Evolutionary conservation across 2,888 invertebrate genomes (phyloP).

Genomic region (Lycia hirtaria): DNA sequence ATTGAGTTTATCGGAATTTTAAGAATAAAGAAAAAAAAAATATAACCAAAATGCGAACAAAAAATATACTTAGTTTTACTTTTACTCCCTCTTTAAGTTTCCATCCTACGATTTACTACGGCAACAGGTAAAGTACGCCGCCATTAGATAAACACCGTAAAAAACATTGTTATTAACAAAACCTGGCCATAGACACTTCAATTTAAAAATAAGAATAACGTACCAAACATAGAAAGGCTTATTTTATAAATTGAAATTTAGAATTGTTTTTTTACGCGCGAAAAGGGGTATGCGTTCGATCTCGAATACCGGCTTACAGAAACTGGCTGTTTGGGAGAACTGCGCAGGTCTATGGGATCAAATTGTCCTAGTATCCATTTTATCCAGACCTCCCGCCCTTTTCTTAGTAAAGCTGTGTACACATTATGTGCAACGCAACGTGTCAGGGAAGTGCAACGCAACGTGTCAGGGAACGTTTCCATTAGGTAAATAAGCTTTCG

Average conservation of each 20-base stretch:
- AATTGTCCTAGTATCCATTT: slow-evolving; percentile 57
- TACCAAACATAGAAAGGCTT: slow-evolving; percentile 1
- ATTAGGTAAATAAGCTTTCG: too few species aligned
- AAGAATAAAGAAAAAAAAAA: too few species aligned
- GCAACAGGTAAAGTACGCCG: slow-evolving; percentile 26
- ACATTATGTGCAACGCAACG: background rate
- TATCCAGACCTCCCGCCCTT: slow-evolving; percentile 46
- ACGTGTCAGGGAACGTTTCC: too few species aligned
- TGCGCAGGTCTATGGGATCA: slow-evolving; percentile 69
- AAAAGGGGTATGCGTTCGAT: slow-evolving; percentile 52
- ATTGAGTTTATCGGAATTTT: background rate
- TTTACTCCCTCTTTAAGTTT: slow-evolving; percentile 14
- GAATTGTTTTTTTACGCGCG: slow-evolving; percentile 10
- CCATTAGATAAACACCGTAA: slow-evolving; percentile 21
- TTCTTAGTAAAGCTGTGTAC: background rate
- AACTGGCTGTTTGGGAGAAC: slow-evolving; percentile 55
- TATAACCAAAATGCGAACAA: too few species aligned
- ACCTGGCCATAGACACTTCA: slow-evolving; percentile 28
- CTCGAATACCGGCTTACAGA: slow-evolving; percentile 52
- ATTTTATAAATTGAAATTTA: slow-evolving; percentile 6
- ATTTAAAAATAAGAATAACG: slow-evolving; percentile 3
- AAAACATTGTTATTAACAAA: slow-evolving; percentile 8
- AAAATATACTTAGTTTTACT: background rate
- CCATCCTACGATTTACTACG: slow-evolving; percentile 24
- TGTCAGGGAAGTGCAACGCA: too few species aligned